Conservation (phyloP, 1,140 invertebrate species). For the Drosophila lacteicornis region DNA sequence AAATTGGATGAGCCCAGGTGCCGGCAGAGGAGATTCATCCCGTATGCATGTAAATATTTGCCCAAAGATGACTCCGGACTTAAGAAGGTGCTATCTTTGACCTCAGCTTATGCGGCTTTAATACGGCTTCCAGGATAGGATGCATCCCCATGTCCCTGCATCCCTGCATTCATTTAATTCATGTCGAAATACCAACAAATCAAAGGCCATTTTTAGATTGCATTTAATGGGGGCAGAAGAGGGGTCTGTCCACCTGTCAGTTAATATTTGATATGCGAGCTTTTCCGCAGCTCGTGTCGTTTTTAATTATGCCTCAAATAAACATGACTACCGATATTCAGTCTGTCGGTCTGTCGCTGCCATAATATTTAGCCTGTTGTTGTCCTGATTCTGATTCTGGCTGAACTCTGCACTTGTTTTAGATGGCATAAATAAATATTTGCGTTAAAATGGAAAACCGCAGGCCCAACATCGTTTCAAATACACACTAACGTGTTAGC, state of each 20-base stretch:
- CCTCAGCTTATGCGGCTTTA: constrained; percentile 19
- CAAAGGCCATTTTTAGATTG: constrained; percentile 1
- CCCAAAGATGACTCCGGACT: constrained; percentile 26
- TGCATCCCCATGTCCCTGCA: background rate
- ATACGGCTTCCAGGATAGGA: background rate
- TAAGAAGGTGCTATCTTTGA: constrained; percentile 8
- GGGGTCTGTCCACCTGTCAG: constrained; percentile 10
- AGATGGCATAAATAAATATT: constrained; percentile 73
- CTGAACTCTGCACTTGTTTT: constrained; percentile 40
- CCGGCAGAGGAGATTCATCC: constrained; percentile 20
- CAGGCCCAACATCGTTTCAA: constrained; percentile 25
- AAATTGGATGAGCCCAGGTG: constrained; percentile 32
- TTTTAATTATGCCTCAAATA: constrained; percentile 73
- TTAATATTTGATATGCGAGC: constrained; percentile 40
- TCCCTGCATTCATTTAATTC: too few relatives aligned
- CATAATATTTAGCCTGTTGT: constrained; percentile 42
- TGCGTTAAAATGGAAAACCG: constrained; percentile 56
- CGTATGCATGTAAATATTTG: constrained; percentile 38
- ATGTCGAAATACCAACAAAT: too few relatives aligned
- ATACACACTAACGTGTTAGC: constrained; percentile 7
- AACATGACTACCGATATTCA: constrained; percentile 54
- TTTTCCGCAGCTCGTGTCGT: constrained; percentile 21
- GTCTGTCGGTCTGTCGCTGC: constrained; percentile 10
- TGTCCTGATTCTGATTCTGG: constrained; percentile 52
- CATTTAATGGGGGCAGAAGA: background rate